Conservation (phyloP, 2,888 invertebrate species). For the Volucella inflata region DNA sequence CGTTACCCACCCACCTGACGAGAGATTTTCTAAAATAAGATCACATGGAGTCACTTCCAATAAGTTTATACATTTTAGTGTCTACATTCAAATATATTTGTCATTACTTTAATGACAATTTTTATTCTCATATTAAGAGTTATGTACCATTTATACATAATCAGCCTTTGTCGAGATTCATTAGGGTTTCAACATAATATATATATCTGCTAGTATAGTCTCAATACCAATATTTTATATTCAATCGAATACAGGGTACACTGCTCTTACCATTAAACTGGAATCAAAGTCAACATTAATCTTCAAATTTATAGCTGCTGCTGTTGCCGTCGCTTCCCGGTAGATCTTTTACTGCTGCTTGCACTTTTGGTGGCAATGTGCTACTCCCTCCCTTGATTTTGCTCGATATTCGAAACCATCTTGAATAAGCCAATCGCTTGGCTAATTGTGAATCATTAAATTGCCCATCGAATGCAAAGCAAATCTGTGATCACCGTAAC, state of each 20-base stretch:
- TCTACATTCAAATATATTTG: constrained; percentile 21
- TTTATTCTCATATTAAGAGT: constrained; percentile 61
- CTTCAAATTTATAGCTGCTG: constrained; percentile 70
- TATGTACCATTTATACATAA: constrained; percentile 58
- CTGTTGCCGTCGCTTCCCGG: constrained; percentile 7
- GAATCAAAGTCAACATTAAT: constrained; percentile 75
- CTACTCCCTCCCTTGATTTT: constrained; percentile 42
- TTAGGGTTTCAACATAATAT: constrained; percentile 48
- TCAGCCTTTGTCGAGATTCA: constrained; percentile 59
- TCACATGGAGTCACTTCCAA: too few species aligned
- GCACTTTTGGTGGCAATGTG: neutral
- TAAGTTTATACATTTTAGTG: too few species aligned
- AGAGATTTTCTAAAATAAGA: too few species aligned
- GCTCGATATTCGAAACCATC: constrained; percentile 57
- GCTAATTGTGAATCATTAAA: constrained; percentile 74
- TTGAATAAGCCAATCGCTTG: constrained; percentile 63
- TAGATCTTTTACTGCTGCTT: neutral
- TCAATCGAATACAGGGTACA: constrained; percentile 58
- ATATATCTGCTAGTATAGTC: constrained; percentile 42
- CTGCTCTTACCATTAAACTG: constrained; percentile 59
- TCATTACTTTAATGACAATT: constrained; percentile 52
- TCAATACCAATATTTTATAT: constrained; percentile 62
- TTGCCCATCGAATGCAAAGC: constrained; percentile 59
- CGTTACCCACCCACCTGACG: too few species aligned
- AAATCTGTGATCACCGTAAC: constrained; percentile 54